phyloP scores from a whole-genome alignment of 2,797 vertebrate species.

The Thaleichthys pacificus region DNA sequence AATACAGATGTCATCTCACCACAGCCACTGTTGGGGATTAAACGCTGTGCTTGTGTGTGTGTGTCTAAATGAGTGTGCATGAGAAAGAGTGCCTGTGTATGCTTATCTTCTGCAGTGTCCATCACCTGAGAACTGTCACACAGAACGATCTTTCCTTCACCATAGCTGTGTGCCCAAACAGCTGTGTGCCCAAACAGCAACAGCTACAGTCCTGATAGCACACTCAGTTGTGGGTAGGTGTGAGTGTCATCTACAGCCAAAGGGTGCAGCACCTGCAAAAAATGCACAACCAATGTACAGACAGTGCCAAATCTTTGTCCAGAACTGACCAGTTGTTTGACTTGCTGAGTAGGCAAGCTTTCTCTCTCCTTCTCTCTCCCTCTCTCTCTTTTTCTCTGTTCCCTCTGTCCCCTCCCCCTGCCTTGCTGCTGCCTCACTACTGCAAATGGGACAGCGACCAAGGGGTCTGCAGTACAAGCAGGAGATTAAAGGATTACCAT shows the following conservation, averaged over 20 bases:
- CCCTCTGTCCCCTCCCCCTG: slow-evolving; percentile 7
- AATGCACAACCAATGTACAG: slow-evolving; percentile 17
- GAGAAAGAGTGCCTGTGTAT: background rate
- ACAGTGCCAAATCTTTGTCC: slow-evolving; percentile 46
- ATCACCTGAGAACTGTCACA: background rate
- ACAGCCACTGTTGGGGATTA: slow-evolving; percentile 39
- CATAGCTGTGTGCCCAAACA: too few species aligned
- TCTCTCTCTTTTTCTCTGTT: background rate
- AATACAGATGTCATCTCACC: slow-evolving; percentile 63
- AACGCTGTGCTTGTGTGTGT: slow-evolving; percentile 14
- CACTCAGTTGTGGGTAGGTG: background rate
- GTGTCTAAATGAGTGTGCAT: slow-evolving; percentile 12
- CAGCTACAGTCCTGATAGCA: background rate
- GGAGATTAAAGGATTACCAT: slow-evolving; percentile 92
- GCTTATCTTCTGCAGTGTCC: background rate
- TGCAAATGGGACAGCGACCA: slow-evolving; percentile 79
- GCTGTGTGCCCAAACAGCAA: background rate
- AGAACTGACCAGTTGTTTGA: slow-evolving; percentile 43
- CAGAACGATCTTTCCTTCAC: too few species aligned
- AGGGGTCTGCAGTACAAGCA: slow-evolving; percentile 73
- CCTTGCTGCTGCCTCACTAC: slow-evolving; percentile 49
- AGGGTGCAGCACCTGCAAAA: background rate
- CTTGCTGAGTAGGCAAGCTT: slow-evolving; percentile 69
- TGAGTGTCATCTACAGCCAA: background rate
- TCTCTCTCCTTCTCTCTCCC: slow-evolving; percentile 35